Conservation (phyloP, 2,797 vertebrate species). For the Urophycis tenuis region DNA sequence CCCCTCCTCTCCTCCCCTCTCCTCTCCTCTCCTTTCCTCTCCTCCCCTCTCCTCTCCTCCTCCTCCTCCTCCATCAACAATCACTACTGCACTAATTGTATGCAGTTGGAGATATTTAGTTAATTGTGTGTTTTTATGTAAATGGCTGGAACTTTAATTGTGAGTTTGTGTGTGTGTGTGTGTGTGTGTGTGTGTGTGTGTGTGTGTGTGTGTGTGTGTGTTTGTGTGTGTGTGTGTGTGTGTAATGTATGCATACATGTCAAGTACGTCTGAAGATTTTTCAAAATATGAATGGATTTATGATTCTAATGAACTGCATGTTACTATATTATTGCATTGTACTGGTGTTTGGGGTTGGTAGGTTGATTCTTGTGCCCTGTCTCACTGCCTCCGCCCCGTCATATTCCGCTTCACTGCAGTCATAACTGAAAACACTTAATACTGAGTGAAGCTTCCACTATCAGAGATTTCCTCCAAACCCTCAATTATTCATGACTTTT, state of each 20-base stretch:
- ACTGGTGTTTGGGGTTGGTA: neutral
- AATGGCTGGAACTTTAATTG: neutral
- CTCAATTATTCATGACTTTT: neutral
- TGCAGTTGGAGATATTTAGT: neutral
- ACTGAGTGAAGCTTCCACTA: neutral
- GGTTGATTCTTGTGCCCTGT: neutral
- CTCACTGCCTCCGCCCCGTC: neutral
- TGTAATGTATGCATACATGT: no score
- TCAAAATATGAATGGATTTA: neutral
- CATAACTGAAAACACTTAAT: neutral
- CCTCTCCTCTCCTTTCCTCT: no score
- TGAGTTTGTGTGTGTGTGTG: neutral
- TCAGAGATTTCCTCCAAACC: neutral
- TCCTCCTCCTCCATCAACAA: neutral
- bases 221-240: no score
- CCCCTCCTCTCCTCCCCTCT: neutral
- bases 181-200: neutral
- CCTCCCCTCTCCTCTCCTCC: no score
- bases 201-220: no score
- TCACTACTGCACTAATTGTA: neutral
- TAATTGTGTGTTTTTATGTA: neutral
- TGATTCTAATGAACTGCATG: neutral
- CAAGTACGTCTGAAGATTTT: no score
- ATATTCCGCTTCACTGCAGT: neutral
- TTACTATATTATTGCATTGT: neutral